Evolutionary conservation across 2,888 invertebrate species (phyloP), one percentile per base, ranked within the genome.

Genomic region (Drosophila mercatorum): DNA sequence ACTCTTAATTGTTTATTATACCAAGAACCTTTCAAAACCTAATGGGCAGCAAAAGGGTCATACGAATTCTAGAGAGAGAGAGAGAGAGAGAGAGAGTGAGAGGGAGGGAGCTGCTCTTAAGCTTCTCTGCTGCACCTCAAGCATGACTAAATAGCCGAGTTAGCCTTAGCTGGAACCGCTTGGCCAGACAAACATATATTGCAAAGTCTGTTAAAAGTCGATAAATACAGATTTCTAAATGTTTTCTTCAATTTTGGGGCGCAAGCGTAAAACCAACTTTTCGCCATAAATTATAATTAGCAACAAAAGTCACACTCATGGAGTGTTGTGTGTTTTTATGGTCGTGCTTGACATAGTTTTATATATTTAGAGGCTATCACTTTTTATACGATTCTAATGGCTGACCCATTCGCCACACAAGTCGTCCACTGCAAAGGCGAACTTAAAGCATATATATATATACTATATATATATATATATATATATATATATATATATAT

Each of bases 391-490:
- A 14, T 47, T 28, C 31, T 41, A 60, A 68, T 58, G 36, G 40
- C 26, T 63, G 36, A 59, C 38, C 69, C 53, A 55, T 57, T 57
- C 47, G 40, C 68, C 68, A 41, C 72, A 51, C 57, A 60, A 46
- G 68, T 51, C 31, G 47, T 22, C 2, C 22, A 22, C 22, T 22
- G 22, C 22, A 22, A 22, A 22, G 22, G 22, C 22, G 22, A 22
- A 22, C 22, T 22, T 22, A 22, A 22, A 22, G 22, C 22, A 22
- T 22, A 22, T 22, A 22, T 22, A 22, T 22, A 22, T 22, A 22
- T 22, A 22, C 22, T 22, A 22, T 22, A 22, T 22, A 22, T 38
- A 76, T 51, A 1, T 11, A 40, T 26, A 59, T 51, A 64, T 34
- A n/a, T n/a, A n/a, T n/a, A n/a, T n/a, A n/a, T 34, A 34, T 51